Evolutionary conservation across 2,888 invertebrate genomes (phyloP).

Genomic region (Dascillus cervinus): DNA sequence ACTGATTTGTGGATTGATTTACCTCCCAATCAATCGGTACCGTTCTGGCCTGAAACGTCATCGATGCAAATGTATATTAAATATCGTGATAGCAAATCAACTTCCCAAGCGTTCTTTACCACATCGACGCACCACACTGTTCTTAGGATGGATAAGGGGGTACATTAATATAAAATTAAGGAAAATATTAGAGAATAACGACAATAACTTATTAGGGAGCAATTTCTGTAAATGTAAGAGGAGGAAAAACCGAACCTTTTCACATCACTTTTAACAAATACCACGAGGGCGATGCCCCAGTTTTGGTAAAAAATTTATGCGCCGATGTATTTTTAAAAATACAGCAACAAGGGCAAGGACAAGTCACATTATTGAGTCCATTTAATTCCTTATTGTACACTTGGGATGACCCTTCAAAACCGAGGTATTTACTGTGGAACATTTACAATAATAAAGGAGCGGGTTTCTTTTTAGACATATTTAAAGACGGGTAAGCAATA

Average conservation of each 20-base stretch:
- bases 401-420: slow-evolving; percentile 76
- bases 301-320: slow-evolving; percentile 76
- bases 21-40: slow-evolving; percentile 57
- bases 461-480: slow-evolving; percentile 65
- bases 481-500: slow-evolving; percentile 52
- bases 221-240: slow-evolving; percentile 61
- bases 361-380: slow-evolving; percentile 69
- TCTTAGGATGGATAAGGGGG: slow-evolving; percentile 76
- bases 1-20: slow-evolving; percentile 79
- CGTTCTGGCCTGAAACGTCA: slow-evolving; percentile 78
- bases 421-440: slow-evolving; percentile 70
- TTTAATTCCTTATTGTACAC: slow-evolving; percentile 71
- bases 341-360: slow-evolving; percentile 55
- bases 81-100: slow-evolving; percentile 64
- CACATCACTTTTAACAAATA: slow-evolving; percentile 70
- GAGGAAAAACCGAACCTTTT: slow-evolving; percentile 66
- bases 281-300: slow-evolving; percentile 69
- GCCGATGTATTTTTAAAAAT: slow-evolving; percentile 73
- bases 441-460: slow-evolving; percentile 71
- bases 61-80: slow-evolving; percentile 76
- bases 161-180: slow-evolving; percentile 40
- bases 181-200: neutral
- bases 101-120: slow-evolving; percentile 71
- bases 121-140: slow-evolving; percentile 63
- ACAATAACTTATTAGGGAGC: slow-evolving; percentile 49